Conservation (phyloP, 2,797 vertebrate genomes). For the Rhinophrynus dorsalis region DNA sequence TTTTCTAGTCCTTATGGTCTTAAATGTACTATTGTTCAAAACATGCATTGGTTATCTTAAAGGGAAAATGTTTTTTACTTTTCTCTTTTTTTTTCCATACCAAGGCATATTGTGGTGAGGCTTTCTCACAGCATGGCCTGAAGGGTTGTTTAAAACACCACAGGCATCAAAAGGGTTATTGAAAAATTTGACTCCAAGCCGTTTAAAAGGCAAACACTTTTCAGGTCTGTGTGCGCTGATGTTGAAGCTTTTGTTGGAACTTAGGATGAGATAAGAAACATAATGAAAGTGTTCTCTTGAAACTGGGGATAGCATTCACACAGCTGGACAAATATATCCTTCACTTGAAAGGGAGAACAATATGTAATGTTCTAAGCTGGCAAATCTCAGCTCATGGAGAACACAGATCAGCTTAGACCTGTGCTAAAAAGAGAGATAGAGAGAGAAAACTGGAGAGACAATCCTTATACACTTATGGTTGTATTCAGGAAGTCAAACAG, state of each 20-base stretch:
- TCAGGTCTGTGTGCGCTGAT: background rate
- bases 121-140: background rate
- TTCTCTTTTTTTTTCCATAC: no score
- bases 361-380: conserved; percentile 25
- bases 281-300: conserved; percentile 36
- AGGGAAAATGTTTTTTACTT: no score
- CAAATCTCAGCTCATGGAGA: conserved; percentile 12
- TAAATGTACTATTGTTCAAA: no score
- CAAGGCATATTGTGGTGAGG: no score
- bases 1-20: no score
- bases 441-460: no score
- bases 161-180: conserved; percentile 30
- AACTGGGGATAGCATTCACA: conserved; percentile 25
- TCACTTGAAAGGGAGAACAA: conserved; percentile 29
- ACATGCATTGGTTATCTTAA: no score
- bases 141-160: conserved; percentile 21
- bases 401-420: background rate
- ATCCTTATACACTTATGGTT: background rate
- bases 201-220: conserved; percentile 20
- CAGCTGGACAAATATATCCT: conserved; percentile 28
- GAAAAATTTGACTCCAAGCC: background rate
- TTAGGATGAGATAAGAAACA: conserved; percentile 12
- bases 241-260: background rate
- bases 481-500: no score
- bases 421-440: conserved; percentile 10